Conservation (phyloP, 2,797 vertebrate species). For the Halcyon leucocephala region DNA sequence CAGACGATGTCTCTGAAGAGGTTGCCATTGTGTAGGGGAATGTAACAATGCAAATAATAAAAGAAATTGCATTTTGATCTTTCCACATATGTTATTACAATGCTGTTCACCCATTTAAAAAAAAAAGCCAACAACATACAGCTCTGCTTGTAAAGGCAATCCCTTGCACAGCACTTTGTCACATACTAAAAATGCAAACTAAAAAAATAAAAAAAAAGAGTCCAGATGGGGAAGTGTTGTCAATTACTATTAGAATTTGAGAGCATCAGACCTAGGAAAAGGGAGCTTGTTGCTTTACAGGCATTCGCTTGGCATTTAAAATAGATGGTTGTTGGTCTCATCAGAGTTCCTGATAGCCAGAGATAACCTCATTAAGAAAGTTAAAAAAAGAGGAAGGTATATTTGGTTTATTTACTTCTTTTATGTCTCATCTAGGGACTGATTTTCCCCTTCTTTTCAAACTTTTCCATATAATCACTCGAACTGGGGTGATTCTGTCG, state of each 20-base stretch:
- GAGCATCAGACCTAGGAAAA: background rate
- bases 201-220: background rate
- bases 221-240: slow-evolving; percentile 6
- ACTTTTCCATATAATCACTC: background rate
- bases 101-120: background rate
- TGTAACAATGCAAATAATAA: slow-evolving; percentile 60
- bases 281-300: slow-evolving; percentile 16
- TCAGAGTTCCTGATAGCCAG: slow-evolving; percentile 53
- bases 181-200: slow-evolving; percentile 11
- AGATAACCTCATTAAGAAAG: slow-evolving; percentile 21
- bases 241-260: background rate
- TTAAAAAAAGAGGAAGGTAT: slow-evolving; percentile 24
- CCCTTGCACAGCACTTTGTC: background rate
- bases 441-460: slow-evolving; percentile 24
- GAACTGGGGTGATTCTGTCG: background rate
- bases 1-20: slow-evolving; percentile 39
- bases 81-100: slow-evolving; percentile 7
- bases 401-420: slow-evolving; percentile 23
- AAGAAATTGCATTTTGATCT: slow-evolving; percentile 62
- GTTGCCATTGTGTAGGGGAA: slow-evolving; percentile 41
- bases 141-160: slow-evolving; percentile 24
- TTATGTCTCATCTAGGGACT: background rate
- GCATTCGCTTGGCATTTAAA: slow-evolving; percentile 21
- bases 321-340: background rate
- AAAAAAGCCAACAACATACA: background rate